Evolutionary conservation across 2,888 invertebrate species (phyloP).

Genomic region (Drosophila neonasuta): DNA sequence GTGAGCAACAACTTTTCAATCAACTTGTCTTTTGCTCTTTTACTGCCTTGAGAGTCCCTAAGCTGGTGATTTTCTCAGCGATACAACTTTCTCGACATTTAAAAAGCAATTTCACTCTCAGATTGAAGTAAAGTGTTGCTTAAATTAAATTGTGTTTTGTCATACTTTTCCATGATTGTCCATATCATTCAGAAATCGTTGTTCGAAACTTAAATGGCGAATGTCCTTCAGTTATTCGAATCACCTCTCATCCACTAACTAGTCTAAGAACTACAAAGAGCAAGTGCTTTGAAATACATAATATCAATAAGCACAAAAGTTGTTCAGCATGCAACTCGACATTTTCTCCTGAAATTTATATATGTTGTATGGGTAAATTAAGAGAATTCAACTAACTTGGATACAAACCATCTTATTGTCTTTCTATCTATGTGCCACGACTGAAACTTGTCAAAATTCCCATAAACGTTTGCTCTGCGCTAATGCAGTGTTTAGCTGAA

Average conservation of each 20-base stretch:
- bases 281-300: not conserved
- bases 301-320: not conserved
- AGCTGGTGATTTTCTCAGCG: constrained; percentile 36
- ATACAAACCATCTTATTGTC: constrained; percentile 1
- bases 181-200: no score
- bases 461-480: constrained; percentile 58
- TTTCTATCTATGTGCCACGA: not conserved
- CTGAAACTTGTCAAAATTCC: constrained; percentile 44
- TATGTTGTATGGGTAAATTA: not conserved
- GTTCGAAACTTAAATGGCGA: no score
- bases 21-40: constrained; percentile 53
- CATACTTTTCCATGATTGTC: no score
- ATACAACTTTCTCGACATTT: constrained; percentile 43
- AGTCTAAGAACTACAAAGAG: no score
- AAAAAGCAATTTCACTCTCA: constrained; percentile 37
- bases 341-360: not conserved
- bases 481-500: constrained; percentile 65
- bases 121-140: not conserved
- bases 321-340: not conserved
- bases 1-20: constrained; percentile 64
- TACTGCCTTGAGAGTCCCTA: constrained; percentile 11
- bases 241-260: no score
- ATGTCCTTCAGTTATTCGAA: no score
- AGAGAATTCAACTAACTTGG: not conserved
- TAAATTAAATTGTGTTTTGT: no score